Conservation (phyloP, 2,888 invertebrate species). For the Dicyrtoma fusca region DNA sequence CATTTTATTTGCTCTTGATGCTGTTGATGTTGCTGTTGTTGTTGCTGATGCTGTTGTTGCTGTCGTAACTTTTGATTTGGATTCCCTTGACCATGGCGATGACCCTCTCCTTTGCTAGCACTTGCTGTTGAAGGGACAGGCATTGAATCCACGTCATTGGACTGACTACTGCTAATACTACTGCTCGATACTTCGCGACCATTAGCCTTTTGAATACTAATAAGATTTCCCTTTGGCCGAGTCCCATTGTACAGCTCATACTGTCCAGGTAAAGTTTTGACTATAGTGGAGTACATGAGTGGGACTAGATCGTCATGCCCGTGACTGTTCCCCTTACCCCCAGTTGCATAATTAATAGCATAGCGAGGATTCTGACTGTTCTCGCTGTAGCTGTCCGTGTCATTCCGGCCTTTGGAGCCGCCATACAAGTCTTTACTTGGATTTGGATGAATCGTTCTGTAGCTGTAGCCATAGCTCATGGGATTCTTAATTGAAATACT, state of each 20-base stretch:
- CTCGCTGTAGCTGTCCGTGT: background rate
- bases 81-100: background rate
- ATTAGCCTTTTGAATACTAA: conserved; percentile 41
- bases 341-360: conserved; percentile 19
- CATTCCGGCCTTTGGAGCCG: background rate
- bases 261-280: conserved; percentile 23
- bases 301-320: background rate
- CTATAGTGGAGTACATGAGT: conserved; percentile 42
- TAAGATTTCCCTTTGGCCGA: conserved; percentile 30
- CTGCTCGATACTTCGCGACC: conserved; percentile 10
- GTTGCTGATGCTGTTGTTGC: conserved; percentile 5
- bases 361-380: conserved; percentile 41
- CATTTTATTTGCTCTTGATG: conserved; percentile 15
- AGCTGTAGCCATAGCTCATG: conserved; percentile 1
- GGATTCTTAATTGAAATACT: conserved; percentile 1
- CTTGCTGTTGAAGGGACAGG: too few relatives aligned
- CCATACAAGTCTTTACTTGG: conserved; percentile 13
- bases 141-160: too few relatives aligned
- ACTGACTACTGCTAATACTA: background rate
- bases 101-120: too few relatives aligned
- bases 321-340: background rate
- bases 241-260: background rate
- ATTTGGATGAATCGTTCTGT: background rate
- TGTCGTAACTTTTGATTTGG: conserved; percentile 1
- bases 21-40: conserved; percentile 12